Evolutionary conservation across 2,113 vertebrate species (phyloP), one percentile per base, ranked within the genome.

Genomic region (Aptenodytes patagonicus): DNA sequence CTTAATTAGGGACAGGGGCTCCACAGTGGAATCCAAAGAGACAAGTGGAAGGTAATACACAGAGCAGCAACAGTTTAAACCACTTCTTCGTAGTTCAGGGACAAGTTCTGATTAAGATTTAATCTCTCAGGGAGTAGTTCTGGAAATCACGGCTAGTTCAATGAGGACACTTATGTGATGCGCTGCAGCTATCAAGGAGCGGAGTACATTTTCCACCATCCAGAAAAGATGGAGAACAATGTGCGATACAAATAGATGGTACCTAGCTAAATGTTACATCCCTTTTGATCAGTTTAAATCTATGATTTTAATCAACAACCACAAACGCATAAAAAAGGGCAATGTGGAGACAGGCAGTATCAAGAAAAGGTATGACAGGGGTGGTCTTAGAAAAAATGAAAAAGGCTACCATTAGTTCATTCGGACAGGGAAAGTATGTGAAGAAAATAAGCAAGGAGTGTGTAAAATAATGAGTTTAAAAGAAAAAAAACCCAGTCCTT

Each of bases 41-140:
- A 85, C 7, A 36, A 91, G 46, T 38, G 14, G 54, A 86, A 95
- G 54, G 78, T 91, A 96, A 93, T 40, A 52, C 17, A 28, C 49
- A 76, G 65, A 95, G 77, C 69, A 82, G 44, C 49, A 61, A 87
- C 52, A 80, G 42, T 79, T 91, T 73, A 69, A 91, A 82, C 62
- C 47, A 52, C 54, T 83, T 83, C 49, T 86, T 73, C 5, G 2
- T 83, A 64, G 51, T 86, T 81, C 89, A 58, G 86, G 83, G 68
- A 70, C 66, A 70, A 78, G 66, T 76, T 90, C 93, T 97, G 70
- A 95, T 94, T 91, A 91, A 93, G 81, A 85, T 79, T 70, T 83
- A 91, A 80, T 93, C 89, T 85, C 97, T 81, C 2, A 2, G 93
- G 93, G 68, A 93, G 38, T 31, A 81, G 60, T 70, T 83, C 76